phyloP scores from a whole-genome alignment of 2,888 invertebrate genomes.

The Nomada fucata region DNA sequence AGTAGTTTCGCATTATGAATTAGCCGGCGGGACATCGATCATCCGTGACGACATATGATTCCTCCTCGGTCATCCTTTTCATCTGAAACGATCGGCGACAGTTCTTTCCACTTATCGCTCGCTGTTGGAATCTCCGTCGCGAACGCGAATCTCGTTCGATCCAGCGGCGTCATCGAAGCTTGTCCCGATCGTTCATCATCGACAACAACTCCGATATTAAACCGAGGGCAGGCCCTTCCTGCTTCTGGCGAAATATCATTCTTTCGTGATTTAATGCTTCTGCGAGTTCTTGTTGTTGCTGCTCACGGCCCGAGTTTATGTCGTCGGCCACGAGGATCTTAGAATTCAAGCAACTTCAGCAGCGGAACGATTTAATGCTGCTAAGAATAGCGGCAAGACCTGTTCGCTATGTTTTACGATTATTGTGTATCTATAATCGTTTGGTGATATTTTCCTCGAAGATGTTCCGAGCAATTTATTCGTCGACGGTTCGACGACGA shows the following conservation, averaged over 20 bases:
- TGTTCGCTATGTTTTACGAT: too few relatives aligned
- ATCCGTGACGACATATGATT: constrained; percentile 19
- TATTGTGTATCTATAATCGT: too few relatives aligned
- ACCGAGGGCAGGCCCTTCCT: constrained; percentile 27
- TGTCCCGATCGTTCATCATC: constrained; percentile 40
- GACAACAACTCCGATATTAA: constrained; percentile 20
- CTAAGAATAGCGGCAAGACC: too few relatives aligned
- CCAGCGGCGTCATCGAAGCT: constrained; percentile 26
- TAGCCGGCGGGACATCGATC: constrained; percentile 43
- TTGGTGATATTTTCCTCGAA: too few relatives aligned
- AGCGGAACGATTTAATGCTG: too few relatives aligned
- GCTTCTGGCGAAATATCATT: constrained; percentile 38
- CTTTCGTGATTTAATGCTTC: constrained; percentile 22
- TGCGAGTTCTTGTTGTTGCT: constrained; percentile 20
- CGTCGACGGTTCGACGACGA: too few relatives aligned
- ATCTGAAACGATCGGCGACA: constrained; percentile 21
- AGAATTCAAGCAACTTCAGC: too few relatives aligned
- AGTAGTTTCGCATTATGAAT: constrained; percentile 46
- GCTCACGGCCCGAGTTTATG: background rate
- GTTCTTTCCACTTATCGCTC: constrained; percentile 31
- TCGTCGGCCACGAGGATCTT: background rate
- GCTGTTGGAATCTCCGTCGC: constrained; percentile 5
- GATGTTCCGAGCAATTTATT: too few relatives aligned
- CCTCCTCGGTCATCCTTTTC: constrained; percentile 10
- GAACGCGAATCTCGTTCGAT: constrained; percentile 30